Evolutionary conservation across 2,888 invertebrate species (phyloP).

Genomic region (Orchesella flavescens): DNA sequence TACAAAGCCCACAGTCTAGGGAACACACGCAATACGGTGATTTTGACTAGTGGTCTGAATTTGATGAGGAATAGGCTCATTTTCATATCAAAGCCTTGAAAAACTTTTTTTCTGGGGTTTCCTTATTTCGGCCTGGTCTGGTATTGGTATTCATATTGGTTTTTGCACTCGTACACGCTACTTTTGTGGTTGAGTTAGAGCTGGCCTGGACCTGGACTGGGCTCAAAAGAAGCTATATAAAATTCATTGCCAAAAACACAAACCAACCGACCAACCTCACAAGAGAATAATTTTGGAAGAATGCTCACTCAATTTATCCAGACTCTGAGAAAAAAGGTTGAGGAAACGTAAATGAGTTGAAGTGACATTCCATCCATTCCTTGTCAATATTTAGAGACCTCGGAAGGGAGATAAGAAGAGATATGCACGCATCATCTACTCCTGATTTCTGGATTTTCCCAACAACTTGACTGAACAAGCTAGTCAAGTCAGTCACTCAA

Average conservation of each 20-base stretch:
- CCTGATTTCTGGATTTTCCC: no score
- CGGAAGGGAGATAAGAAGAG: neutral
- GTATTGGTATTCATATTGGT: conserved; percentile 35
- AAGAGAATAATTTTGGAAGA: no score
- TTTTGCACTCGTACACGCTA: conserved; percentile 12
- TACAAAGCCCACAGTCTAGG: no score
- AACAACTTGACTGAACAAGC: neutral
- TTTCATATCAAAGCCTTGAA: conserved; percentile 62
- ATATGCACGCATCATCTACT: neutral
- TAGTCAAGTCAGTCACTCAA: neutral
- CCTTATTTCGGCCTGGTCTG: neutral
- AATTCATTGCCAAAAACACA: no score
- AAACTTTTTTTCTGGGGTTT: conserved; percentile 46
- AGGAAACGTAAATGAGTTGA: conserved; percentile 4
- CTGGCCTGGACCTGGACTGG: neutral
- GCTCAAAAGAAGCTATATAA: no score
- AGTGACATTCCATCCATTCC: conserved; percentile 32
- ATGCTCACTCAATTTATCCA: no score
- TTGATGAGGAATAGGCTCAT: conserved; percentile 57
- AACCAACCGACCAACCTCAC: no score
- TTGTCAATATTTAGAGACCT: conserved; percentile 10
- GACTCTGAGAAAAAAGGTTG: neutral
- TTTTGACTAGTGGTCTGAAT: conserved; percentile 29
- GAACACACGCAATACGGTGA: no score
- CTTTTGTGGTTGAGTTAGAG: neutral